phyloP scores from a whole-genome alignment of 2,797 vertebrate species.

The Echiichthys vipera region DNA sequence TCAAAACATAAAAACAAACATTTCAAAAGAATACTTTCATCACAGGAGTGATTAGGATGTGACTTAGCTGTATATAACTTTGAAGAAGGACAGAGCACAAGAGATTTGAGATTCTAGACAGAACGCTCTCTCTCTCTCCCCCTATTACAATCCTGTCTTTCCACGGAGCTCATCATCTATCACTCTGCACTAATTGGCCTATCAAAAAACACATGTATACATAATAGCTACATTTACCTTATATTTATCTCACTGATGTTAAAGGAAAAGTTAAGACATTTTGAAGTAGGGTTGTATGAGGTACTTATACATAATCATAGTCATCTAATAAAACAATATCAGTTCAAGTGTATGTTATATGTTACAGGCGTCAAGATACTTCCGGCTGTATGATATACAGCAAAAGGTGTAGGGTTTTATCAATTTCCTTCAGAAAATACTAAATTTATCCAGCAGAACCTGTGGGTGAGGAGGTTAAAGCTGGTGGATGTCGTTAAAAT shows the following conservation, averaged over 20 bases:
- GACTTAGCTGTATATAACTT: constrained; percentile 34
- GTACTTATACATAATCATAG: too few species aligned
- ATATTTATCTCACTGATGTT: constrained; percentile 35
- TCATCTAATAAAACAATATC: too few species aligned
- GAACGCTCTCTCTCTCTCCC: constrained; percentile 44
- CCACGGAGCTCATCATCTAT: constrained; percentile 70
- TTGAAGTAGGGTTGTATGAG: too few species aligned
- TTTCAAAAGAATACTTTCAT: constrained; percentile 40
- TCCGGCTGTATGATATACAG: too few species aligned
- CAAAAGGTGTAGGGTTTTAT: too few species aligned
- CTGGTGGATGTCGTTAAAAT: too few species aligned
- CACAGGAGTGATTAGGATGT: constrained; percentile 37
- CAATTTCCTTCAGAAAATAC: too few species aligned
- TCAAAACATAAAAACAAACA: constrained; percentile 30
- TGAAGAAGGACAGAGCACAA: constrained; percentile 40
- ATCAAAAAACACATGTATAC: constrained; percentile 50
- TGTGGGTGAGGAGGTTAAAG: too few species aligned
- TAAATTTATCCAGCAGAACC: too few species aligned
- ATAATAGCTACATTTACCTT: constrained; percentile 23
- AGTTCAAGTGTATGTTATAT: too few species aligned
- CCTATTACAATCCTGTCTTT: constrained; percentile 68
- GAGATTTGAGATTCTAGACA: constrained; percentile 68
- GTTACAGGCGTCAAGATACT: too few species aligned
- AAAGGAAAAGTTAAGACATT: too few species aligned
- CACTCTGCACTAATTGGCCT: constrained; percentile 78